These are phyloP conservation scores for Megatriorchis doriae DNA, from an alignment of 2,113 vertebrate genomes.

Conservation along the genomic window DNA sequence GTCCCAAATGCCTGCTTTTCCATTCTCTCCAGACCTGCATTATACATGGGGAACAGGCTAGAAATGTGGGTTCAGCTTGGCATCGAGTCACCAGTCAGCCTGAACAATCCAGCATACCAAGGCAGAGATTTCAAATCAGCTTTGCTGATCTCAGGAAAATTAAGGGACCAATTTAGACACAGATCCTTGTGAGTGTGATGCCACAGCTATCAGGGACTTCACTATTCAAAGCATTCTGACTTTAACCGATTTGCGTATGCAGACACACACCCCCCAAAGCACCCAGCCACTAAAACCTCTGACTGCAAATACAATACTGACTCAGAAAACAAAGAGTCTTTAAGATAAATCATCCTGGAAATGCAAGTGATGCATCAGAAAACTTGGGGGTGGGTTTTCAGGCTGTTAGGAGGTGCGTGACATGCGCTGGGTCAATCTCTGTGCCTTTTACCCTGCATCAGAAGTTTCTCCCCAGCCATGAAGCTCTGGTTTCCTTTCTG, in stretches of 20 bases:
- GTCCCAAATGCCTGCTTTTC: neutral
- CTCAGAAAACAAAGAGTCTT: neutral
- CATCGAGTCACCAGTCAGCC: neutral
- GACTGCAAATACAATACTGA: neutral
- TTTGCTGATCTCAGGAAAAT: neutral
- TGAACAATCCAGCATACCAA: neutral
- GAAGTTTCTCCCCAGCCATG: neutral
- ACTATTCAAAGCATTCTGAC: neutral
- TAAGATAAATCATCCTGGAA: neutral
- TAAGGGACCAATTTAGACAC: neutral
- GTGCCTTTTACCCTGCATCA: neutral
- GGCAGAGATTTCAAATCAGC: neutral
- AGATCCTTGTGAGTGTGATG: neutral
- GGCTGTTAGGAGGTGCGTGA: neutral
- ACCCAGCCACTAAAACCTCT: neutral
- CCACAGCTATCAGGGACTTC: neutral
- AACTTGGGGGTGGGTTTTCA: neutral
- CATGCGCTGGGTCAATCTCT: neutral
- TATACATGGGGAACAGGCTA: neutral
- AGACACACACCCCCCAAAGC: neutral
- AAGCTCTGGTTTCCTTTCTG: neutral
- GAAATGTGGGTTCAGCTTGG: accelerated
- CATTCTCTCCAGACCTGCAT: neutral
- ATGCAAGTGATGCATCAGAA: neutral
- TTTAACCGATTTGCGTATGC: neutral